Evolutionary conservation across 2,797 vertebrate species (phyloP).

Genomic region (Poecilia wingei): DNA sequence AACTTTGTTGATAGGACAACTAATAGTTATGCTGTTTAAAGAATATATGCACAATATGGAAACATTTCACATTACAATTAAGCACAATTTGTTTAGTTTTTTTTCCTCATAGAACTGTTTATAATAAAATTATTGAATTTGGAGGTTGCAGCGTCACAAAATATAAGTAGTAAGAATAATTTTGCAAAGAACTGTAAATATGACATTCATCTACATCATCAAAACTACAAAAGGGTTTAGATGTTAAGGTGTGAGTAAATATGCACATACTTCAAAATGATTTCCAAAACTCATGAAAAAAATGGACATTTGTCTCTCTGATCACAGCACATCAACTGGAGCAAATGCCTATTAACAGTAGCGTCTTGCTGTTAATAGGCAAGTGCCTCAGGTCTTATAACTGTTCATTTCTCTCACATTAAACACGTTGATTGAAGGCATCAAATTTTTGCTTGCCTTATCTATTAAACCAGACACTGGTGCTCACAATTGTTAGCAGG

Average conservation of each 20-base stretch:
- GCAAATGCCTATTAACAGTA: not conserved
- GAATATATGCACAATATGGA: not conserved
- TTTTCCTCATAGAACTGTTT: too few species aligned
- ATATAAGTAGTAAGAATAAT: not conserved
- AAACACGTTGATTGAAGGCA: not conserved
- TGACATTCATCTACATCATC: constrained; percentile 1
- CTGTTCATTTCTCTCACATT: not conserved
- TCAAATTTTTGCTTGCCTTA: not conserved
- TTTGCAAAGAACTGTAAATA: not conserved
- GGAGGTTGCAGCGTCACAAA: not conserved
- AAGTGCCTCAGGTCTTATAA: not conserved
- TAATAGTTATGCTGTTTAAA: not conserved
- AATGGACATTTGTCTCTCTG: not conserved
- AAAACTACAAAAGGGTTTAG: constrained; percentile 4
- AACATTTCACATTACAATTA: too few species aligned
- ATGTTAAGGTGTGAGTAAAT: not conserved
- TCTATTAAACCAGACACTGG: not conserved
- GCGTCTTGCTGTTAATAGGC: not conserved
- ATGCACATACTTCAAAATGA: not conserved
- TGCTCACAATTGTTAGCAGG: not conserved
- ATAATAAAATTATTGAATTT: not conserved
- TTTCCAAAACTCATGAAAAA: not conserved
- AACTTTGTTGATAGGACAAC: not conserved
- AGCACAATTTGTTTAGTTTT: too few species aligned
- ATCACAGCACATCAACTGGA: constrained; percentile 17